A percentile compares a stretch with the other conserved stretches of the same genome.
Conservation (phyloP, 37 sponge, comb jelly and placozoan species). For the Mnemiopsis leidyi region DNA sequence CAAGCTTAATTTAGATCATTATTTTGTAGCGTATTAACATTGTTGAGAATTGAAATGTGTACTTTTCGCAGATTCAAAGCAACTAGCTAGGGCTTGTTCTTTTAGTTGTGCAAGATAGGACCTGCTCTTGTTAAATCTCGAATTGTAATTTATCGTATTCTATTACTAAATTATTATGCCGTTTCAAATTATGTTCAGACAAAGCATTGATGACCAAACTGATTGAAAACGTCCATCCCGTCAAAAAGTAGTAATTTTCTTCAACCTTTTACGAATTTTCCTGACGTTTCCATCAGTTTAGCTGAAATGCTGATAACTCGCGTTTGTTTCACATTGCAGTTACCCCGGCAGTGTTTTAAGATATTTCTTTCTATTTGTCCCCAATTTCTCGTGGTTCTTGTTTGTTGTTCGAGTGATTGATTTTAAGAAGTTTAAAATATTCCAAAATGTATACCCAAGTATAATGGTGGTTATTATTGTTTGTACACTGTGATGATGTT, state of each 20-base stretch:
- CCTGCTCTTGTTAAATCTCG: too few species aligned
- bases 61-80: too few species aligned
- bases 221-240: not conserved
- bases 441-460: not conserved
- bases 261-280: too few species aligned
- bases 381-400: not conserved
- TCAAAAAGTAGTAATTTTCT: too few species aligned
- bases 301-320: not conserved
- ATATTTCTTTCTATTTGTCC: not conserved
- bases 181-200: not conserved
- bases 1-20: too few species aligned
- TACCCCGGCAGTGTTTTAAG: not conserved
- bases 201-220: not conserved
- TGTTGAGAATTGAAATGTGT: too few species aligned
- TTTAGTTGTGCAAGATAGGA: too few species aligned
- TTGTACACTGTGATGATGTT: not conserved
- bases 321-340: not conserved
- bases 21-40: too few species aligned
- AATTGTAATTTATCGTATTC: not conserved
- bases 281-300: not conserved
- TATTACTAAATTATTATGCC: not conserved
- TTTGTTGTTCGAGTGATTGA: not conserved
- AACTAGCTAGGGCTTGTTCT: too few species aligned
- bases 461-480: not conserved
- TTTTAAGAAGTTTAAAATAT: not conserved